Evolutionary conservation across 2,113 vertebrate genomes (phyloP).

Genomic region (Phocoena phocoena): DNA sequence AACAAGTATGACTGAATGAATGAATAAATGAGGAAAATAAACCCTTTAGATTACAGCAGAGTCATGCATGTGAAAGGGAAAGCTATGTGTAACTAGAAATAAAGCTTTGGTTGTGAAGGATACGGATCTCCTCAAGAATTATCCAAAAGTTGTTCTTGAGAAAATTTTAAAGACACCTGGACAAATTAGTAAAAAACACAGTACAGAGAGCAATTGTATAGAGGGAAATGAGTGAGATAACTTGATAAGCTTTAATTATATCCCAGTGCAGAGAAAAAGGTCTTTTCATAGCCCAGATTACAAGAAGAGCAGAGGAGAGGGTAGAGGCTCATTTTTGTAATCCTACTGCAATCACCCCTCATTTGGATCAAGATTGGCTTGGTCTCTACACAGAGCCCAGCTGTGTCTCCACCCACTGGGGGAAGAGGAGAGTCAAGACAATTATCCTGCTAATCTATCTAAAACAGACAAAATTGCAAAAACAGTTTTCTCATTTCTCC

Average conservation of each 20-base stretch:
- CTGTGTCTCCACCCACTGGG: slow-evolving; percentile 65
- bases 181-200: not conserved
- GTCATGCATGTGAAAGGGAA: not conserved
- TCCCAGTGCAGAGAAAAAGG: not conserved
- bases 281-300: slow-evolving; percentile 8
- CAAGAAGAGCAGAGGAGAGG: not conserved
- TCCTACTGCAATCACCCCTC: not conserved
- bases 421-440: slow-evolving; percentile 34
- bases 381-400: slow-evolving; percentile 24
- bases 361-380: slow-evolving; percentile 6
- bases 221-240: slow-evolving; percentile 27
- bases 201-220: not conserved
- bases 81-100: not conserved
- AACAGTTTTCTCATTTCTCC: slow-evolving; percentile 52
- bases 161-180: slow-evolving; percentile 11
- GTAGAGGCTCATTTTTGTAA: slow-evolving; percentile 26
- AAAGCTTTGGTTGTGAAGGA: not conserved
- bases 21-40: not conserved
- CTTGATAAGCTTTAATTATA: slow-evolving; percentile 69
- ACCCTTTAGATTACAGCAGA: not conserved
- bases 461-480: slow-evolving; percentile 61
- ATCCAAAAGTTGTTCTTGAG: not conserved
- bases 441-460: slow-evolving; percentile 70
- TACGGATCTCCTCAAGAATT: not conserved
- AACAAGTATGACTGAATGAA: not conserved